Evolutionary conservation across 1,140 invertebrate genomes (phyloP).

Genomic region (Pseudomyrmex flavicornis): DNA sequence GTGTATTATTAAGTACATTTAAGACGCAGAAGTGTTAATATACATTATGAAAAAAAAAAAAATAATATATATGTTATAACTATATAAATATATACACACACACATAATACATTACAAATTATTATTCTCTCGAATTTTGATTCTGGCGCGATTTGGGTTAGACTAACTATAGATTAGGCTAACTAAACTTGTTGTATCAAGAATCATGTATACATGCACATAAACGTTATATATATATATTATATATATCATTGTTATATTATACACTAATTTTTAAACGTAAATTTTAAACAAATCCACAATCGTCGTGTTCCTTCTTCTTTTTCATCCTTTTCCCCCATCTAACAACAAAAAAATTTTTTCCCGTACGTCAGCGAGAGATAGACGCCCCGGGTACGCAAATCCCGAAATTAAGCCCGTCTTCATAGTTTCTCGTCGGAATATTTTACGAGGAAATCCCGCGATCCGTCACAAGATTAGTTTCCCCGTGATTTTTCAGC

Average conservation of each 20-base stretch:
- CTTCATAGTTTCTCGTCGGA: slow-evolving; percentile 23
- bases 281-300: slow-evolving; percentile 48
- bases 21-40: slow-evolving; percentile 57
- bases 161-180: slow-evolving; percentile 71
- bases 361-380: slow-evolving; percentile 5
- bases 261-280: slow-evolving; percentile 72
- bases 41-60: slow-evolving; percentile 43
- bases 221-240: slow-evolving; percentile 76
- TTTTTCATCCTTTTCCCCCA: background rate
- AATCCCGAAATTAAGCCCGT: slow-evolving; percentile 21
- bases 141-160: slow-evolving; percentile 70
- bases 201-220: slow-evolving; percentile 79
- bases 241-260: slow-evolving; percentile 81
- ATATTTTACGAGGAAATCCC: slow-evolving; percentile 45
- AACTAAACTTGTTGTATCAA: slow-evolving; percentile 79
- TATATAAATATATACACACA: slow-evolving; percentile 23
- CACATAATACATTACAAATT: background rate
- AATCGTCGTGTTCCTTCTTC: background rate
- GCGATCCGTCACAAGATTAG: slow-evolving; percentile 47
- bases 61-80: slow-evolving; percentile 34
- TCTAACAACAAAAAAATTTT: too few relatives aligned
- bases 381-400: background rate
- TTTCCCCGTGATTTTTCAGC: slow-evolving; percentile 38
- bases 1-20: background rate
- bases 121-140: slow-evolving; percentile 2